Conservation (phyloP, 2,113 vertebrate genomes). For the Turnix velox region DNA sequence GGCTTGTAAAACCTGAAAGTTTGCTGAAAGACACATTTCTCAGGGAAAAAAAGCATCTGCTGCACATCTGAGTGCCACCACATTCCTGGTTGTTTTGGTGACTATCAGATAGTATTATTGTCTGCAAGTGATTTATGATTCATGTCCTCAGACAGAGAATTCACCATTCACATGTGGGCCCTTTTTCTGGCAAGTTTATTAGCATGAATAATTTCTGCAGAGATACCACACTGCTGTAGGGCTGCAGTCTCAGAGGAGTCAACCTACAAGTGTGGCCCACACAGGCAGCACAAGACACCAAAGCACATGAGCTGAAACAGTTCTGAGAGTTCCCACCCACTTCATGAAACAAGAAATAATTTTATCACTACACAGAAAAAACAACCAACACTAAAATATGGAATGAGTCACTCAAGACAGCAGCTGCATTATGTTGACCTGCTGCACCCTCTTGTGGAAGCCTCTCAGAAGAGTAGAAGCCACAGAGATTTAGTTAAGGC, state of each 20-base stretch:
- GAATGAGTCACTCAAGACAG: not conserved
- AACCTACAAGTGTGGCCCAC: not conserved
- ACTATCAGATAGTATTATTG: not conserved
- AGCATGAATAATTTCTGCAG: not conserved
- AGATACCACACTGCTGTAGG: not conserved
- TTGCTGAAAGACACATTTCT: not conserved
- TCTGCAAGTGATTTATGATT: not conserved
- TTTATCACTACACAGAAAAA: not conserved
- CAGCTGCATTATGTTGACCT: not conserved
- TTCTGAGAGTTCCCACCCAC: not conserved
- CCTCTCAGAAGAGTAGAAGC: not conserved
- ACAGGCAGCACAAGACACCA: not conserved
- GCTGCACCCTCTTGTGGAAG: conserved; percentile 43
- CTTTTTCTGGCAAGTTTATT: not conserved
- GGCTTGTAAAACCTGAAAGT: not conserved
- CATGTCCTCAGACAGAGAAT: not conserved
- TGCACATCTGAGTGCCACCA: not conserved
- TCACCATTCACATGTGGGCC: not conserved
- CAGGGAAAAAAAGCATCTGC: not conserved
- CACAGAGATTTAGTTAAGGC: not conserved
- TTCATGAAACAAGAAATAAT: not conserved
- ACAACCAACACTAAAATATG: too few relatives aligned
- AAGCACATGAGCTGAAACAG: not conserved
- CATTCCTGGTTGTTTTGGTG: not conserved
- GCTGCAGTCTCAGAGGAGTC: not conserved